Evolutionary conservation across 2,888 invertebrate species (phyloP), one percentile per base, ranked within the genome.

Genomic region (Pyrrhia umbra): DNA sequence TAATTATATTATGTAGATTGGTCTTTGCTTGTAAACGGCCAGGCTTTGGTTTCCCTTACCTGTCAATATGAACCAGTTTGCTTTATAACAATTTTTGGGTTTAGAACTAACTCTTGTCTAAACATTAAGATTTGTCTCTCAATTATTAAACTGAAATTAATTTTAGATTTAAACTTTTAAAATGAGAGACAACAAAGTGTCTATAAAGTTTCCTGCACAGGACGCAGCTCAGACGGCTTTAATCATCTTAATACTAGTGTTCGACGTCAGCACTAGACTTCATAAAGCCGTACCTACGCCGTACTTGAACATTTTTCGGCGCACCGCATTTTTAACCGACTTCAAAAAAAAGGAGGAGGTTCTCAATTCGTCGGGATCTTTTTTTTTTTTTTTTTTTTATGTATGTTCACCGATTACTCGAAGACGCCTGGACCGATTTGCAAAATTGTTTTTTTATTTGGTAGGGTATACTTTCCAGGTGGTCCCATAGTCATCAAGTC

Each of bases 1-100:
- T 82, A 77, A 81, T 82, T 82, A 80, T 77, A 73, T 82, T 82
- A 81, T 81, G 81, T 72, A 81, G 74, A 82, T 82, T 72, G 71
- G 47, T 47, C 49, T 65, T 59, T 37, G 49, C 55, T 60, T 45
- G 64, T 57, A 43, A 57, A 37, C 59, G 68, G 64, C 39, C 46
- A 51, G 21, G 23, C 60, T 46, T 21, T 18, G 20, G 6, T 30
- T 34, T 6, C 49, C 13, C 46, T 45, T 60, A 62, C 43, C 61
- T 66, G 49, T 64, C 63, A 67, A 58, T 58, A 21, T 56, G 5
- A 43, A 20, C 5, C 45, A 2, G 21, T 37, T 40, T 21, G 25
- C 13, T 52, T 54, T 20, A 15, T 6, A 16, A 10, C n/a, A 0
- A 39, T 39, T 39, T 39, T 39, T 52, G 13, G 47, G 6, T 47